phyloP scores from a whole-genome alignment of 2,797 vertebrate genomes.

The Nannoperca obscura region DNA sequence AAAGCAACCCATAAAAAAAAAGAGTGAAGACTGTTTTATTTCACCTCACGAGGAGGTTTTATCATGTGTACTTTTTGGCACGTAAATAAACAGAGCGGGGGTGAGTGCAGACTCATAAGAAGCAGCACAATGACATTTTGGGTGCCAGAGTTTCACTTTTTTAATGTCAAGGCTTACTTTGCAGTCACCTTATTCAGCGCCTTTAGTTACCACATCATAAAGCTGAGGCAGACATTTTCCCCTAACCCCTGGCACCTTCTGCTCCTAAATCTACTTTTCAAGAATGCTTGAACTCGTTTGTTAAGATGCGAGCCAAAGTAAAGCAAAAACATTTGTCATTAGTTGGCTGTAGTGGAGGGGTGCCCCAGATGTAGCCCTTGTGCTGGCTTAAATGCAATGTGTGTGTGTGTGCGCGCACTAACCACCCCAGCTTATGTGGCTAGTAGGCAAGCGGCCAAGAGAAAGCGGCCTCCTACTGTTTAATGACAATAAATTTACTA shows the following conservation, averaged over 20 bases:
- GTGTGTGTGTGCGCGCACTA: slow-evolving; percentile 54
- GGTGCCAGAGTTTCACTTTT: slow-evolving; percentile 72
- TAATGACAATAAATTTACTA: slow-evolving; percentile 97
- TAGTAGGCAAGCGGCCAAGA: slow-evolving; percentile 89
- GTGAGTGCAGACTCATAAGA: slow-evolving; percentile 77
- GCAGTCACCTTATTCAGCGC: slow-evolving; percentile 86
- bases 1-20: slow-evolving; percentile 77
- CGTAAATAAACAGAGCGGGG: slow-evolving; percentile 64
- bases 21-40: slow-evolving; percentile 73
- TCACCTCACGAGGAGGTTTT: slow-evolving; percentile 74
- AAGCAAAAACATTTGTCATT: slow-evolving; percentile 77
- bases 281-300: slow-evolving; percentile 76
- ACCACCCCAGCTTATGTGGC: slow-evolving; percentile 83
- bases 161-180: slow-evolving; percentile 74
- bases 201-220: slow-evolving; percentile 90
- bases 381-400: slow-evolving; percentile 53
- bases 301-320: slow-evolving; percentile 81
- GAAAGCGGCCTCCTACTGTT: slow-evolving; percentile 91
- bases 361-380: slow-evolving; percentile 75
- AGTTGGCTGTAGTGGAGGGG: slow-evolving; percentile 71
- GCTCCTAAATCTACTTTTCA: slow-evolving; percentile 92
- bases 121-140: slow-evolving; percentile 73
- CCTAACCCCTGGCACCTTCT: slow-evolving; percentile 89
- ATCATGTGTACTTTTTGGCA: slow-evolving; percentile 84
- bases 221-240: slow-evolving; percentile 91